Conservation (phyloP, 2,888 invertebrate species). For the Gasteruption jaculator region DNA sequence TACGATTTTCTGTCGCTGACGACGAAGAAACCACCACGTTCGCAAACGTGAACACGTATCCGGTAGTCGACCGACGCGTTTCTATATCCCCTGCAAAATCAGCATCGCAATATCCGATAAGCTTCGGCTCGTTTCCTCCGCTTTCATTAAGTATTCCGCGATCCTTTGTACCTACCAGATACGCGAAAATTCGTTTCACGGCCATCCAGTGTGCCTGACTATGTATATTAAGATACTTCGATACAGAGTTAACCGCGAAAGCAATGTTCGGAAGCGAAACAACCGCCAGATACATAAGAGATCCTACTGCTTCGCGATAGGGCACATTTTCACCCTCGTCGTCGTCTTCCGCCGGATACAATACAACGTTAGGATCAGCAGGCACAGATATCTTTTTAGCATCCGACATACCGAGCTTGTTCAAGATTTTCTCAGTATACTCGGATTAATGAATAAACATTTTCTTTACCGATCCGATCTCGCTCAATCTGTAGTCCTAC, state of each 20-base stretch:
- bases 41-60: conserved; percentile 20
- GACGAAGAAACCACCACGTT: conserved; percentile 21
- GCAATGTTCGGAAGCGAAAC: conserved; percentile 9
- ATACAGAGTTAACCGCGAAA: conserved; percentile 15
- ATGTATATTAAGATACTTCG: conserved; percentile 18
- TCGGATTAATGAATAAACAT: conserved; percentile 18
- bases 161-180: conserved; percentile 18
- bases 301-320: conserved; percentile 19
- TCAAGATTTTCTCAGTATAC: conserved; percentile 11
- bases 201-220: conserved; percentile 16
- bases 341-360: conserved; percentile 8
- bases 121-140: conserved; percentile 6
- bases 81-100: conserved; percentile 22
- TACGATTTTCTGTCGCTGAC: conserved; percentile 22
- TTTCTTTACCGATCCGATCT: conserved; percentile 5
- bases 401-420: conserved; percentile 20
- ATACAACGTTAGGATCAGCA: conserved; percentile 16
- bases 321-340: conserved; percentile 11
- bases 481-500: conserved; percentile 8
- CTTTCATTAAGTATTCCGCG: conserved; percentile 17
- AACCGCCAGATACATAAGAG: conserved; percentile 15
- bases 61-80: conserved; percentile 24
- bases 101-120: conserved; percentile 24
- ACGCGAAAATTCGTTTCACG: conserved; percentile 21
- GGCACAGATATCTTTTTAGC: conserved; percentile 17